A percentile compares a stretch with the other conserved stretches of the same genome.
phyloP scores from a whole-genome alignment of 2,888 invertebrate genomes.

The Drosophila vallismaia region DNA sequence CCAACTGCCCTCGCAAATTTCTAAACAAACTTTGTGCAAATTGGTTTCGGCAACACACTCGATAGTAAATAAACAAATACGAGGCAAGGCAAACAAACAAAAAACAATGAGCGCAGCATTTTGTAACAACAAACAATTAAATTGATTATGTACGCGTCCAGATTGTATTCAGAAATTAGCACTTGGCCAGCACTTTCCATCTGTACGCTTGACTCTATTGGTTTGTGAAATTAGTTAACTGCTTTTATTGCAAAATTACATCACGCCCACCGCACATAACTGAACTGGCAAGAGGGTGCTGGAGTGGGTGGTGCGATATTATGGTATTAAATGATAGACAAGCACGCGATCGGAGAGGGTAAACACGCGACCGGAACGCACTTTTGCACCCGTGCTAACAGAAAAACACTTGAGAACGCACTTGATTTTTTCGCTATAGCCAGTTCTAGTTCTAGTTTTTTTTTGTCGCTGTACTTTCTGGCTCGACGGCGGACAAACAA shows the following conservation, averaged over 20 bases:
- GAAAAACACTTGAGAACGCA: conserved; percentile 43
- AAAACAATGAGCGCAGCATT: conserved; percentile 31
- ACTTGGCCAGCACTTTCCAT: conserved; percentile 52
- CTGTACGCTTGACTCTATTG: conserved; percentile 28
- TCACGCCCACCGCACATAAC: conserved; percentile 67
- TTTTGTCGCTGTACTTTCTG: conserved; percentile 26
- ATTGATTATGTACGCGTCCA: conserved; percentile 64
- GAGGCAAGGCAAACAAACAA: conserved; percentile 22
- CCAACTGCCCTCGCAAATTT: conserved; percentile 33
- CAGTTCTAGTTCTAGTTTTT: conserved; percentile 1
- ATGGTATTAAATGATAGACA: conserved; percentile 40
- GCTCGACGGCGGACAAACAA: conserved; percentile 62
- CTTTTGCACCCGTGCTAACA: conserved; percentile 42
- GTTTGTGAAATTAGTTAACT: conserved; percentile 68
- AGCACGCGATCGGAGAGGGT: conserved; percentile 59
- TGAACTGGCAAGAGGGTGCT: conserved; percentile 16
- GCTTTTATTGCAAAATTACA: conserved; percentile 77
- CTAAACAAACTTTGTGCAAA: conserved; percentile 47
- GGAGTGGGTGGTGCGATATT: conserved; percentile 5
- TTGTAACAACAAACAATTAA: conserved; percentile 71
- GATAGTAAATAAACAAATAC: conserved; percentile 5
- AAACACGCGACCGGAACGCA: conserved; percentile 74
- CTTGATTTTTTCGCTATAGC: conserved; percentile 28
- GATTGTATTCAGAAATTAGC: conserved; percentile 61
- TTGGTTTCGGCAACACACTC: conserved; percentile 36